Percentiles rank a stretch among this genome's conserved stretches.
phyloP scores from a whole-genome alignment of 2,797 vertebrate genomes.

The Phyllotis vaccarum region DNA sequence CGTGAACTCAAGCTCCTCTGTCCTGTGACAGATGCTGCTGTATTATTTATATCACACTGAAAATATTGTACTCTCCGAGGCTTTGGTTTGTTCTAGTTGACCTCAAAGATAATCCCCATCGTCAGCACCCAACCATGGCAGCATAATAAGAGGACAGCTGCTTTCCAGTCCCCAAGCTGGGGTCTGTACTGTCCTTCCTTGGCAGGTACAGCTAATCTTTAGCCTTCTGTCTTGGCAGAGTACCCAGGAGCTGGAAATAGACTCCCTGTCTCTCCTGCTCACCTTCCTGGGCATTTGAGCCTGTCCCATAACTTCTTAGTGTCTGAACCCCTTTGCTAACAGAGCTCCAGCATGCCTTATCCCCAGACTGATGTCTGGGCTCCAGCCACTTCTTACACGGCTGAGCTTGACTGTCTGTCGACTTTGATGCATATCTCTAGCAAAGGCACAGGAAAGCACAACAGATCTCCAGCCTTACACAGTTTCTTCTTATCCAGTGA shows the following conservation, averaged over 20 bases:
- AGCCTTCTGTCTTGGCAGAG: neutral
- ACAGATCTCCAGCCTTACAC: conserved; percentile 1
- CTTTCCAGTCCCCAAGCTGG: neutral
- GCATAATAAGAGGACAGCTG: neutral
- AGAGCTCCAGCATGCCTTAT: neutral
- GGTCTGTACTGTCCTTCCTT: neutral
- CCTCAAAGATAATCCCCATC: neutral
- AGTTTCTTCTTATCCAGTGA: neutral
- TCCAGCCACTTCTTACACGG: neutral
- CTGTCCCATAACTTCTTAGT: neutral
- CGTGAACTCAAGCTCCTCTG: neutral
- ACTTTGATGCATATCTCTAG: neutral
- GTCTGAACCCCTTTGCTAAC: neutral
- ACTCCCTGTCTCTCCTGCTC: neutral
- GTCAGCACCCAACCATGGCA: neutral
- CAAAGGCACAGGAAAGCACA: conserved; percentile 2
- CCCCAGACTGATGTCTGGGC: neutral
- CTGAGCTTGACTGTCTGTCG: neutral
- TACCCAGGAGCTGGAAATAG: neutral
- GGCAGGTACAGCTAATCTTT: neutral
- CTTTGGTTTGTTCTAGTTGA: neutral
- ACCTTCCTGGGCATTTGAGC: neutral
- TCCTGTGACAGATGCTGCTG: too few species aligned
- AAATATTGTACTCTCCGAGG: neutral
- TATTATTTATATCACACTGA: neutral